Evolutionary conservation across 2,113 vertebrate species (phyloP).

Genomic region (Alexandromys fortis): DNA sequence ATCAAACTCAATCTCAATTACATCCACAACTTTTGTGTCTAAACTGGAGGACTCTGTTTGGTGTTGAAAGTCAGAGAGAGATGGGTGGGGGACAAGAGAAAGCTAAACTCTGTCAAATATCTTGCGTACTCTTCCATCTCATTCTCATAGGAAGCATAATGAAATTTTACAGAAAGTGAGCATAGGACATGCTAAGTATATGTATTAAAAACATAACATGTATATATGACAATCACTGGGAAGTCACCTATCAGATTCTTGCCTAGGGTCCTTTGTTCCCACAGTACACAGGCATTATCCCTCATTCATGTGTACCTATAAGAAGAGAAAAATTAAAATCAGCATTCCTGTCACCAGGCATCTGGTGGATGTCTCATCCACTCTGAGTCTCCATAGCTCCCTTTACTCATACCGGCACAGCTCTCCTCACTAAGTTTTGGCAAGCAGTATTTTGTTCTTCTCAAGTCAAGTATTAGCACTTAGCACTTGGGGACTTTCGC

Average conservation of each 20-base stretch:
- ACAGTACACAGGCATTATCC: rapidly evolving
- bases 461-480: neutral
- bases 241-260: neutral
- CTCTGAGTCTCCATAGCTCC: neutral
- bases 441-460: neutral
- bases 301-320: neutral
- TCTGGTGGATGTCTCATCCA: neutral
- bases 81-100: rapidly evolving
- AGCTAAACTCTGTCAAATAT: neutral
- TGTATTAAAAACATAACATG: neutral
- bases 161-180: neutral
- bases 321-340: neutral
- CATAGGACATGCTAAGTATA: neutral
- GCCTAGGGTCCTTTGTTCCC: neutral
- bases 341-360: neutral
- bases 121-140: neutral
- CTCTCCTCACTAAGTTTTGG: neutral
- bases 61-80: neutral
- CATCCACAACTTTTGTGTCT: neutral
- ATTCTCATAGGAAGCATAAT: neutral
- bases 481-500: neutral
- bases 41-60: neutral
- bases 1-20: conserved; percentile 50
- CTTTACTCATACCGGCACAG: neutral
- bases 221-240: neutral